Evolutionary conservation across 2,797 vertebrate genomes (phyloP).

Genomic region (Myripristis jacobus): DNA sequence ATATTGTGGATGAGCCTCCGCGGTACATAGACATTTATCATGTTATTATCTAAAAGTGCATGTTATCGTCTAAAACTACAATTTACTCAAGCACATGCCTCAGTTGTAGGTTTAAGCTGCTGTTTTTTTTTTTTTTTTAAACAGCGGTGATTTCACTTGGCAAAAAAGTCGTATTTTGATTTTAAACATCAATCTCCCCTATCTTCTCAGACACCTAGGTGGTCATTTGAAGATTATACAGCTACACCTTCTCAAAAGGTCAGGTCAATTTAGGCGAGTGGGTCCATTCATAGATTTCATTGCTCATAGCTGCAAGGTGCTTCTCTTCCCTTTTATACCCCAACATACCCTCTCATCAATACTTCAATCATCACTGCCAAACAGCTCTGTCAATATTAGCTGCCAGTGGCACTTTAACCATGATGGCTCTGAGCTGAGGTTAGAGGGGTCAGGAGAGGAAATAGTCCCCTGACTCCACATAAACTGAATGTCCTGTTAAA

Average conservation of each 20-base stretch:
- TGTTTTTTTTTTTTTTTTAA: too few relatives aligned
- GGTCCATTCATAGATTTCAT: slow-evolving; percentile 15
- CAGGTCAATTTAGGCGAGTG: neutral
- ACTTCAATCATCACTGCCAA: slow-evolving; percentile 41
- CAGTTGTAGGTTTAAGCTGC: neutral
- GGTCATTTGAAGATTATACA: neutral
- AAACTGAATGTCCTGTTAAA: slow-evolving; percentile 38
- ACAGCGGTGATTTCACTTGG: neutral
- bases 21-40: neutral
- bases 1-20: neutral
- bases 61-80: neutral
- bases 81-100: slow-evolving; percentile 6
- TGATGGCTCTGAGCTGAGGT: slow-evolving; percentile 41
- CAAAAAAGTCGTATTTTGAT: neutral
- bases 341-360: slow-evolving; percentile 39
- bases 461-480: slow-evolving; percentile 26
- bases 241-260: neutral
- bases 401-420: slow-evolving; percentile 31
- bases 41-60: slow-evolving; percentile 4
- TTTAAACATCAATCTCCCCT: neutral
- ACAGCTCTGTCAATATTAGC: slow-evolving; percentile 61
- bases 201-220: neutral
- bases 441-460: slow-evolving; percentile 43
- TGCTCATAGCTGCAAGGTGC: neutral
- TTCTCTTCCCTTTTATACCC: slow-evolving; percentile 19